Base-by-base conservation (phyloP, 2,888 invertebrate species). In the Nemotelus pantherinus region DNA sequence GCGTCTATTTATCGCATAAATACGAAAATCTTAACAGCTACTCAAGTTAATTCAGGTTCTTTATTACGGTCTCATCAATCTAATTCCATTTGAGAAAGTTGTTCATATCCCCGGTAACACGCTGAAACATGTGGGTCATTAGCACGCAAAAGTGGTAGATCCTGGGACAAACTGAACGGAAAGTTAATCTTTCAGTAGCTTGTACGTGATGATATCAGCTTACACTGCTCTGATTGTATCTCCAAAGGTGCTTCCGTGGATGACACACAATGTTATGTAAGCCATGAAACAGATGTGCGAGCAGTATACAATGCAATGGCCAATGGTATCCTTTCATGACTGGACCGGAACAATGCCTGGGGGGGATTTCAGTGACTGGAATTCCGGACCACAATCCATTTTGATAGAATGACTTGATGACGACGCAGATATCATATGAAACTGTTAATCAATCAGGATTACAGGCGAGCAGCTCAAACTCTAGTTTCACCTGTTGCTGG, bases 361-460 rank as follows among this genome's bases (percentile, higher is more conserved):
- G 39, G 55, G 6, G 57, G 55, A 58, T 58, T 60, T 58, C n/a
- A 72, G 60, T 58, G 72, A n/a, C 43, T 72, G 47, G 72, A 25
- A 72, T 72, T 72, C 72, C 6, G 7, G 45, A 44, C 47, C 58
- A 25, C 25, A 25, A 25, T 25, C 25, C 25, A 25, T 25, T 25
- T 71, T 39, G 7, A 58, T 25, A 3, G 44, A 60, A 45, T n/a
- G 57, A 58, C 25, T 25, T 44, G 45, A 47, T 72, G 45, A 72
- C n/a, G 72, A 48, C 44, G 60, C 6, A 47, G 58, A 47, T 72
- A 60, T 10, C 58, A 72, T 10, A 72, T 44, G 72, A 72, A 72
- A 58, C 58, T 72, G 58, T 58, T 72, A 72, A 72, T 72, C 72
- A 72, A 72, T 72, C 72, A 72, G 72, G 58, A 57, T 72, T 57